Percentiles rank a stretch among this genome's conserved stretches.
These are phyloP conservation scores for Dicrostonyx torquatus DNA, from an alignment of 2,797 vertebrate genomes.

Conservation along the genomic window DNA sequence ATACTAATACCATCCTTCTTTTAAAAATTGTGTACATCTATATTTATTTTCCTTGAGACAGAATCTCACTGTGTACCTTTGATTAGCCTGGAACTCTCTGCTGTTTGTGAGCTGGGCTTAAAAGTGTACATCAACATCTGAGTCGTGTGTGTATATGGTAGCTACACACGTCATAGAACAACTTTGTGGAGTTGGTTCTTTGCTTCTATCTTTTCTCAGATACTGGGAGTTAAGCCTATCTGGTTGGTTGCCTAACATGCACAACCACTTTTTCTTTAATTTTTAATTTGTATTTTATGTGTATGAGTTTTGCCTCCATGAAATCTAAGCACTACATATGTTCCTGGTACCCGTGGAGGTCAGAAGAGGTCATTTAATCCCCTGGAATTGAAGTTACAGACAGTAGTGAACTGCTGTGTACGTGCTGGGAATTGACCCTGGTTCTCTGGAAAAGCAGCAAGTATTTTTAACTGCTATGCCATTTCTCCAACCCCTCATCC, in stretches of 20 bases:
- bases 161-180: not conserved
- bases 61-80: not conserved
- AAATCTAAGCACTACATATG: not conserved
- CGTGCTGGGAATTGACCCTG: not conserved
- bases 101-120: not conserved
- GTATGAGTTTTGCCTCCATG: not conserved
- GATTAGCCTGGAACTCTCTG: not conserved
- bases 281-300: not conserved
- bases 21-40: not conserved
- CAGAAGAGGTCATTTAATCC: not conserved
- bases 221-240: not conserved
- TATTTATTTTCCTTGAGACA: not conserved
- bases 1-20: not conserved
- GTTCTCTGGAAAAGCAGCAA: not conserved
- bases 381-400: not conserved
- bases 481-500: not conserved
- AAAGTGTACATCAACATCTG: no score
- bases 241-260: not conserved
- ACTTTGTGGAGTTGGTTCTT: not conserved
- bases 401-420: not conserved
- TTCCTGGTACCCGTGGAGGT: not conserved
- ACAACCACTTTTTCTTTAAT: not conserved
- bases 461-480: not conserved
- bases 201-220: not conserved
- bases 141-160: not conserved